Percentiles rank a stretch among this genome's conserved stretches.
Conservation (phyloP, 2,888 invertebrate genomes). For the Drosophila anomalata region DNA sequence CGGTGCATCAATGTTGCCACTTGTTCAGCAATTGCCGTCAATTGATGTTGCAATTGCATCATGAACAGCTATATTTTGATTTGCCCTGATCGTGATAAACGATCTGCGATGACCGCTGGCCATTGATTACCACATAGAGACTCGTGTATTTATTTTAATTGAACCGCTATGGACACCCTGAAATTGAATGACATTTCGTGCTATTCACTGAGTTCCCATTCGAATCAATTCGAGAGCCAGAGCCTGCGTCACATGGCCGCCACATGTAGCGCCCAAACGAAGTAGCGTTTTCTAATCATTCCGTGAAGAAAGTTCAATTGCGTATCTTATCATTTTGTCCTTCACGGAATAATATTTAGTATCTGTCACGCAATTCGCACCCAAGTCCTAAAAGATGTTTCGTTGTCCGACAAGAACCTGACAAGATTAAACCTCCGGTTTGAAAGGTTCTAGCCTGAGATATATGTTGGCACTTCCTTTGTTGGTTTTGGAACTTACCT, state of each 20-base stretch:
- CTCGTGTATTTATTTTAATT: conserved; percentile 5
- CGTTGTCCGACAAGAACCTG: conserved; percentile 17
- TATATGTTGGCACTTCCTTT: neutral
- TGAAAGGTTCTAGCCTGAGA: neutral
- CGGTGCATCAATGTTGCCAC: conserved; percentile 12
- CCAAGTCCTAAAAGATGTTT: conserved; percentile 19
- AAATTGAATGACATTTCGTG: conserved; percentile 27
- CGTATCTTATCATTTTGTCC: conserved; percentile 76
- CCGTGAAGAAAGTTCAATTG: conserved; percentile 65
- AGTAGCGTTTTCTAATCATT: conserved; percentile 53
- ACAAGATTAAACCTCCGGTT: conserved; percentile 19
- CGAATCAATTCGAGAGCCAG: conserved; percentile 31
- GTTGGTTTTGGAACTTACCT: conserved; percentile 53
- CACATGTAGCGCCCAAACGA: conserved; percentile 41
- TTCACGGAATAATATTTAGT: conserved; percentile 49
- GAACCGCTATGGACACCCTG: conserved; percentile 24
- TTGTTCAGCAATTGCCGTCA: conserved; percentile 54
- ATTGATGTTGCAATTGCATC: conserved; percentile 62
- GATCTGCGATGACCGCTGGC: conserved; percentile 46
- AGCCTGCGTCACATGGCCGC: conserved; percentile 54
- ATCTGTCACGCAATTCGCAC: conserved; percentile 34
- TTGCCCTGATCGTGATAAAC: conserved; percentile 51
- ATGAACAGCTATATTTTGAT: conserved; percentile 34
- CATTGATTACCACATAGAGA: conserved; percentile 21
- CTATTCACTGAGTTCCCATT: conserved; percentile 8